Conservation (phyloP, 2,888 invertebrate genomes). For the Limnephilus auricula region DNA sequence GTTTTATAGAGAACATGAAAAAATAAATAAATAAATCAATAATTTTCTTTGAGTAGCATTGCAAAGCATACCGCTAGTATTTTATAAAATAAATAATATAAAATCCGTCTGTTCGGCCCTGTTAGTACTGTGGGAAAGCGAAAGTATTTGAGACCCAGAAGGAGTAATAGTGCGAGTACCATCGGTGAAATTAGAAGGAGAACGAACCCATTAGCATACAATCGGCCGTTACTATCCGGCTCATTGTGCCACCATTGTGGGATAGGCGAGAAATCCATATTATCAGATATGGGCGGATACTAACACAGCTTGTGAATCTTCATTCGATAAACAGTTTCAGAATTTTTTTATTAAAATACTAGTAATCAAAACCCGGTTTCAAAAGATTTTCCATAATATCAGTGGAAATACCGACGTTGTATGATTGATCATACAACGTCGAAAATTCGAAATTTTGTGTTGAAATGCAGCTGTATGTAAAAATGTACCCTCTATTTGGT, state of each 20-base stretch:
- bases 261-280: conserved; percentile 9
- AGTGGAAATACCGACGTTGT: too few species aligned
- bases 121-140: not conserved
- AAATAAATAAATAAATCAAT: too few species aligned
- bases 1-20: too few species aligned
- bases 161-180: not conserved
- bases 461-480: too few species aligned
- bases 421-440: too few species aligned
- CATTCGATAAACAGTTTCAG: not conserved
- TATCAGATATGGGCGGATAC: not conserved
- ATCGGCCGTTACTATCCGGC: conserved; percentile 16
- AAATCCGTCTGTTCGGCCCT: not conserved
- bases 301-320: not conserved
- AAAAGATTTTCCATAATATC: too few species aligned
- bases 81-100: too few species aligned
- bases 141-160: conserved; percentile 2
- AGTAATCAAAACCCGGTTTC: not conserved
- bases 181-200: conserved; percentile 39
- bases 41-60: too few species aligned
- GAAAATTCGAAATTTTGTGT: too few species aligned
- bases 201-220: conserved; percentile 33
- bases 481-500: too few species aligned
- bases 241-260: conserved; percentile 8
- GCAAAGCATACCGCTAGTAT: too few species aligned
- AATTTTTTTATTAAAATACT: too few species aligned